Evolutionary conservation across 2,888 invertebrate species (phyloP).

Genomic region (Drepana falcataria): DNA sequence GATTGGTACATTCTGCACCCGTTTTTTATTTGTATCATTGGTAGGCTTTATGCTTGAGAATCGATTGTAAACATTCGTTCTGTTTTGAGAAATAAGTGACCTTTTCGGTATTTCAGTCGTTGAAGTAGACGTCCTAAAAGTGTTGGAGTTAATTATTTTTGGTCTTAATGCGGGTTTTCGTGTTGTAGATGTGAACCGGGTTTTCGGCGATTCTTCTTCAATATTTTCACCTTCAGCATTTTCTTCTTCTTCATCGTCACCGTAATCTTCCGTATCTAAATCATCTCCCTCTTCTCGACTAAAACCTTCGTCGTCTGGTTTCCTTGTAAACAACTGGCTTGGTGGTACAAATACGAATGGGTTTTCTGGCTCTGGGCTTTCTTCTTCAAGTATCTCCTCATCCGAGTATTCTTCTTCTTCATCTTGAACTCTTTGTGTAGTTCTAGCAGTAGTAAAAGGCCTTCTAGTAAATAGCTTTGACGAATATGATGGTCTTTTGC

Average conservation of each 20-base stretch:
- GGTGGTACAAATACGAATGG: constrained; percentile 64
- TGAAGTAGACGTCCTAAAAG: constrained; percentile 62
- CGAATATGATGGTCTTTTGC: constrained; percentile 56
- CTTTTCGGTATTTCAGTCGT: constrained; percentile 61
- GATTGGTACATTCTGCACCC: constrained; percentile 65
- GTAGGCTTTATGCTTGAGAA: constrained; percentile 46
- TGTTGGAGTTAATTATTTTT: constrained; percentile 57
- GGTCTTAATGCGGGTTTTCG: constrained; percentile 55
- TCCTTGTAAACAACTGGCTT: constrained; percentile 63
- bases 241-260: constrained; percentile 33
- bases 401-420: constrained; percentile 60
- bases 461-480: constrained; percentile 55
- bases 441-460: constrained; percentile 61
- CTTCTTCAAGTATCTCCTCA: constrained; percentile 54
- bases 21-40: constrained; percentile 47
- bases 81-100: constrained; percentile 43
- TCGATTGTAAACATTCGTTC: constrained; percentile 48
- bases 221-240: not conserved
- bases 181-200: constrained; percentile 41
- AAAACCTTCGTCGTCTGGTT: constrained; percentile 40
- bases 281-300: constrained; percentile 30
- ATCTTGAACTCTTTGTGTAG: constrained; percentile 52
- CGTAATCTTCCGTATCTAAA: constrained; percentile 26
- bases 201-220: constrained; percentile 33
- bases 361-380: constrained; percentile 42